phyloP scores from a whole-genome alignment of 1,140 invertebrate species.

The Bradynema listronoti region DNA sequence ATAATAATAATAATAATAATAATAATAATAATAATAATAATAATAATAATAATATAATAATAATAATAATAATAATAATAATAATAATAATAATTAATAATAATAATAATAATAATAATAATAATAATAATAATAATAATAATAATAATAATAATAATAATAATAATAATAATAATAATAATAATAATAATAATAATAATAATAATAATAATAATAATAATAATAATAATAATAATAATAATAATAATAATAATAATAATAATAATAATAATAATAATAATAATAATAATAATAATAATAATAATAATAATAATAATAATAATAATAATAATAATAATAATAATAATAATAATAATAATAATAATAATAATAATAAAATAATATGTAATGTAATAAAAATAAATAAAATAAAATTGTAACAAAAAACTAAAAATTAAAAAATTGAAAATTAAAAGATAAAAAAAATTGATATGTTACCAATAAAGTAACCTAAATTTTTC shows the following conservation, averaged over 20 bases:
- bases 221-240: neutral
- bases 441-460: too few species aligned
- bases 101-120: neutral
- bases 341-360: neutral
- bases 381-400: slow-evolving; percentile 1
- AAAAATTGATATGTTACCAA: too few species aligned
- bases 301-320: neutral
- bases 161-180: neutral
- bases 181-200: neutral
- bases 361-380: slow-evolving; percentile 17
- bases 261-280: neutral
- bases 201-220: neutral
- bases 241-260: neutral
- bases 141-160: neutral
- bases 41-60: neutral
- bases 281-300: neutral
- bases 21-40: neutral
- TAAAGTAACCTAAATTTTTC: too few species aligned
- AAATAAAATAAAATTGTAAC: neutral
- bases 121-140: neutral
- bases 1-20: neutral
- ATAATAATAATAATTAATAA: neutral
- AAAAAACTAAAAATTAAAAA: too few species aligned
- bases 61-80: neutral
- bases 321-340: neutral